Conservation (phyloP, 2,113 vertebrate genomes). For the Noctilio leporinus region DNA sequence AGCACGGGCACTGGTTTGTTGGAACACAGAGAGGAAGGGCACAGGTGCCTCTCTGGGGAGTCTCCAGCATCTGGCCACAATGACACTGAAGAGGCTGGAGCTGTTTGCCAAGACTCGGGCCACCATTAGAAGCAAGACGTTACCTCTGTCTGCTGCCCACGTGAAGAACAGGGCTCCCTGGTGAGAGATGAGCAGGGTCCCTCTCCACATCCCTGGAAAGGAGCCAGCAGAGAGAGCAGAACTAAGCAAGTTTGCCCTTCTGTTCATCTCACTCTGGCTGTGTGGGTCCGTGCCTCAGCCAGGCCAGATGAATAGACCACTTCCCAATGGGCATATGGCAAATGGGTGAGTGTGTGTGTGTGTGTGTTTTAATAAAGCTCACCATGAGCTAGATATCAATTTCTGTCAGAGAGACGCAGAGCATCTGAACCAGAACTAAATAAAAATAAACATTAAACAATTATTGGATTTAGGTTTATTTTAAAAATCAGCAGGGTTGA, state of each 20-base stretch:
- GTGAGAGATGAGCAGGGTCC: not conserved
- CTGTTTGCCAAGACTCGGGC: not conserved
- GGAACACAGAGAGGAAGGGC: not conserved
- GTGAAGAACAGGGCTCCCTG: not conserved
- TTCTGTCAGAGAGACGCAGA: slow-evolving; percentile 71
- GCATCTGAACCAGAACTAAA: slow-evolving; percentile 82
- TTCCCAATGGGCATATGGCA: not conserved
- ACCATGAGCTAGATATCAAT: slow-evolving; percentile 74
- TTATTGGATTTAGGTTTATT: slow-evolving; percentile 85
- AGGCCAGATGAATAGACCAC: slow-evolving; percentile 39
- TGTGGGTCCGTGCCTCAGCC: not conserved
- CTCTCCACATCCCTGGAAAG: not conserved
- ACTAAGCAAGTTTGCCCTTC: not conserved
- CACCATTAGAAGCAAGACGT: not conserved
- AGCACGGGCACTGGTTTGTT: not conserved
- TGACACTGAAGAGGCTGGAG: not conserved
- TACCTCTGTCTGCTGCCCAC: not conserved
- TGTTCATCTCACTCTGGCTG: not conserved
- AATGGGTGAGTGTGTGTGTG: not conserved
- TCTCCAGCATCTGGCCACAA: not conserved
- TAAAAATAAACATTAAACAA: slow-evolving; percentile 86
- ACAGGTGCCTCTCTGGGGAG: not conserved
- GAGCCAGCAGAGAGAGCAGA: not conserved
- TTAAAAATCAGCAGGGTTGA: slow-evolving; percentile 81
- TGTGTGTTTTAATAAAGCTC: slow-evolving; percentile 38